phyloP scores from a whole-genome alignment of 2,888 invertebrate genomes.

The Microctonus hyperodae region DNA sequence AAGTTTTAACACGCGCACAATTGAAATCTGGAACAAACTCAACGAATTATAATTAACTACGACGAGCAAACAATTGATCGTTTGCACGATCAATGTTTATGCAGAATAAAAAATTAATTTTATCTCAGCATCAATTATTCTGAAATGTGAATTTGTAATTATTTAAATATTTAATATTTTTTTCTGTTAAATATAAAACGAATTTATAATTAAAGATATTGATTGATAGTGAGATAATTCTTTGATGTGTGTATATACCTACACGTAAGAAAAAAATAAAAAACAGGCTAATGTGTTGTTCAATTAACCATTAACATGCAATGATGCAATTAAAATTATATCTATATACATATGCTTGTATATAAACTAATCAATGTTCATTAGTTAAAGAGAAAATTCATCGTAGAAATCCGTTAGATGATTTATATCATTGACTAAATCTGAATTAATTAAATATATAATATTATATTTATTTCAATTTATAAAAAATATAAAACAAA shows the following conservation, averaged over 20 bases:
- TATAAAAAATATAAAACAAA: background rate
- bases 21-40: background rate
- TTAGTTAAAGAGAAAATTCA: constrained; percentile 13
- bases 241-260: too few relatives aligned
- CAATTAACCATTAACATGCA: constrained; percentile 15
- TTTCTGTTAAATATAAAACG: background rate
- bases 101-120: background rate
- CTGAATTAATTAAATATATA: background rate
- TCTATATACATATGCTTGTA: background rate
- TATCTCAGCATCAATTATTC: background rate
- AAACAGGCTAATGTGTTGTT: constrained; percentile 5
- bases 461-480: background rate
- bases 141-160: background rate
- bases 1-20: background rate
- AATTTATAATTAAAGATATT: background rate
- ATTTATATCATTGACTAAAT: constrained; percentile 13
- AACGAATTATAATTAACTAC: background rate
- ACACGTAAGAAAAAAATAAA: background rate
- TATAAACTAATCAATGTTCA: background rate
- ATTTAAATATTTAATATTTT: background rate
- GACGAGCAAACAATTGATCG: background rate
- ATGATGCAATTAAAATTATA: constrained; percentile 3
- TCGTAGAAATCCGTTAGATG: constrained; percentile 13
- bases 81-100: background rate
- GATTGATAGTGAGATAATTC: background rate